A percentile compares a stretch with the other conserved stretches of the same genome.
Evolutionary conservation across 2,888 invertebrate species (phyloP).

Genomic region (Apotomis betuletana): DNA sequence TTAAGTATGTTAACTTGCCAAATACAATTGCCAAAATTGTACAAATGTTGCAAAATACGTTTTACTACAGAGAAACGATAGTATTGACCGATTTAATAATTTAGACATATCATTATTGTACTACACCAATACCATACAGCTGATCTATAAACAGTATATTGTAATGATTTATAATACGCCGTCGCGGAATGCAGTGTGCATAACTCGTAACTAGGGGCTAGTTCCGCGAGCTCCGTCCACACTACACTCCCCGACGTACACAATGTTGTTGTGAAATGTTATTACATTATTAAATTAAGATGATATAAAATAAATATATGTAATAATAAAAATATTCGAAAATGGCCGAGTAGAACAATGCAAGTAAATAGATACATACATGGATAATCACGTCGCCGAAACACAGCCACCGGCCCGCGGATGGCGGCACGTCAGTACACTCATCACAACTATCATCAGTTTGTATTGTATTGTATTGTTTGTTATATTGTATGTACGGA

Average conservation of each 20-base stretch:
- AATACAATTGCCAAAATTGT: slow-evolving; percentile 26
- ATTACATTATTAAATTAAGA: slow-evolving; percentile 26
- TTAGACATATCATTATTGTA: slow-evolving; percentile 12
- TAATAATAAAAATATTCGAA: slow-evolving; percentile 28
- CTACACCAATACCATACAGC: slow-evolving; percentile 5
- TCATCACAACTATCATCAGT: no score
- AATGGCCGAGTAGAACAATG: slow-evolving; percentile 36
- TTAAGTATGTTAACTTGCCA: slow-evolving; percentile 8
- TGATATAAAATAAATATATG: slow-evolving; percentile 30
- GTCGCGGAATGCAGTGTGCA: slow-evolving; percentile 4
- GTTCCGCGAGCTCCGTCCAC: slow-evolving; percentile 10
- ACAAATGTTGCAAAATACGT: slow-evolving; percentile 14
- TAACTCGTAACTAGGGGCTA: neutral
- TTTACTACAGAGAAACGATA: slow-evolving; percentile 11
- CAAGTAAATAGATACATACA: slow-evolving; percentile 35
- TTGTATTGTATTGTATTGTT: no score
- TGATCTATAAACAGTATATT: slow-evolving; percentile 27
- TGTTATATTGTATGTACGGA: no score
- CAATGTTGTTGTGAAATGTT: slow-evolving; percentile 21
- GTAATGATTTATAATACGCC: slow-evolving; percentile 20
- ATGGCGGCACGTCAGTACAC: no score
- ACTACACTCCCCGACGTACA: slow-evolving; percentile 7
- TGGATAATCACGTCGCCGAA: slow-evolving; percentile 38
- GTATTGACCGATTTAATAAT: slow-evolving; percentile 18
- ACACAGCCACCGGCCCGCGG: slow-evolving; percentile 14